These are phyloP conservation scores for Aphidius gifuensis DNA, from an alignment of 1,140 invertebrate genomes.

Conservation along the genomic window DNA sequence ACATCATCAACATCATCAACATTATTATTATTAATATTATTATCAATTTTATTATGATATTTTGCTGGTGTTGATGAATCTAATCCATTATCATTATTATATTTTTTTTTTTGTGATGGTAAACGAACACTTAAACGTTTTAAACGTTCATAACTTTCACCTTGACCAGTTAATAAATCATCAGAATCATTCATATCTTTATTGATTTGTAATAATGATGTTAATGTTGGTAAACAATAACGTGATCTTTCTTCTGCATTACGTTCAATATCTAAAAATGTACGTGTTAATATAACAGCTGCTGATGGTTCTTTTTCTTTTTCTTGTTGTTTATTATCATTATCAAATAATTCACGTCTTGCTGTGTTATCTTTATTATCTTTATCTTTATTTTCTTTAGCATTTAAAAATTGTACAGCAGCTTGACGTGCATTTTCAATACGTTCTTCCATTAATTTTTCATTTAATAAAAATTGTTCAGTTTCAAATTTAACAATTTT, in stretches of 20 bases:
- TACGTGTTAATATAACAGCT: constrained; percentile 40
- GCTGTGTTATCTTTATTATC: constrained; percentile 26
- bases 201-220: constrained; percentile 1
- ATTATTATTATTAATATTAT: constrained; percentile 13
- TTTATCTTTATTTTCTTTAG: constrained; percentile 12
- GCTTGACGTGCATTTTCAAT: constrained; percentile 40
- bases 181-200: constrained; percentile 22
- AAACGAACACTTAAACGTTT: constrained; percentile 29
- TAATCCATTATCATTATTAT: constrained; percentile 28
- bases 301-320: constrained; percentile 13
- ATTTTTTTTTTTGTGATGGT: constrained; percentile 14
- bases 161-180: constrained; percentile 40
- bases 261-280: constrained; percentile 46
- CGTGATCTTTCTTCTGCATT: constrained; percentile 26
- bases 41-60: not conserved
- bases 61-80: constrained; percentile 49
- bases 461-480: constrained; percentile 39
- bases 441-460: constrained; percentile 41
- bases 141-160: constrained; percentile 42
- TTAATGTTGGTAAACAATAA: not conserved
- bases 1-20: constrained; percentile 10
- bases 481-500: constrained; percentile 40
- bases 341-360: constrained; percentile 38
- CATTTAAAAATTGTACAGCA: constrained; percentile 13
- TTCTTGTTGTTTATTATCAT: constrained; percentile 27